phyloP scores from a whole-genome alignment of 2,113 vertebrate genomes.

The Cheilinus undulatus region DNA sequence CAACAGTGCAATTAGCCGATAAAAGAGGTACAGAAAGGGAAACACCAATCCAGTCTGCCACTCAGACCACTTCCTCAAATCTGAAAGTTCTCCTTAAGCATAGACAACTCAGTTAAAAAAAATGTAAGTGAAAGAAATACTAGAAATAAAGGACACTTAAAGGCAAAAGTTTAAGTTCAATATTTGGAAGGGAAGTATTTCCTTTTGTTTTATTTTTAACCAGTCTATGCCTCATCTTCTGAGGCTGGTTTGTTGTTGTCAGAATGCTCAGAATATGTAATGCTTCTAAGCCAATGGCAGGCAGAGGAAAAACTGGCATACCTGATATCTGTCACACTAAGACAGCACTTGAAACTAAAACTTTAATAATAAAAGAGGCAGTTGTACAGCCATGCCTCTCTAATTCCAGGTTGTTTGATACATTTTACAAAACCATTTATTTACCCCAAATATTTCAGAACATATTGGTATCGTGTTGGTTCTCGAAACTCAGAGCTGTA shows the following conservation, averaged over 20 bases:
- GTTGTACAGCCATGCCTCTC: not conserved
- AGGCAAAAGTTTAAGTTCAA: too few relatives aligned
- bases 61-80: too few relatives aligned
- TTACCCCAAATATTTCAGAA: not conserved
- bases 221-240: not conserved
- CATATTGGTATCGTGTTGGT: slow-evolving; percentile 1
- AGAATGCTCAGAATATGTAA: not conserved
- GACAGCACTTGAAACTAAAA: not conserved
- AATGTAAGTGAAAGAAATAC: too few relatives aligned
- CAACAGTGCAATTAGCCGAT: too few relatives aligned
- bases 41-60: too few relatives aligned
- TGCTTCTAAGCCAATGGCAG: not conserved
- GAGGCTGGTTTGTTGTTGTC: not conserved
- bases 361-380: not conserved
- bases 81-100: too few relatives aligned
- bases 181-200: not conserved
- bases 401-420: not conserved
- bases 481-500: slow-evolving; percentile 27
- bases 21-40: too few relatives aligned
- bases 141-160: too few relatives aligned
- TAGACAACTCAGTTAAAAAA: too few relatives aligned
- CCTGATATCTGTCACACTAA: not conserved
- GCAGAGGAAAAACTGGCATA: not conserved
- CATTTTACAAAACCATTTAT: not conserved
- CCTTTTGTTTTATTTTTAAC: not conserved